These are phyloP conservation scores for Ylistrum balloti DNA, from an alignment of 1,140 invertebrate genomes.

Conservation along the genomic window DNA sequence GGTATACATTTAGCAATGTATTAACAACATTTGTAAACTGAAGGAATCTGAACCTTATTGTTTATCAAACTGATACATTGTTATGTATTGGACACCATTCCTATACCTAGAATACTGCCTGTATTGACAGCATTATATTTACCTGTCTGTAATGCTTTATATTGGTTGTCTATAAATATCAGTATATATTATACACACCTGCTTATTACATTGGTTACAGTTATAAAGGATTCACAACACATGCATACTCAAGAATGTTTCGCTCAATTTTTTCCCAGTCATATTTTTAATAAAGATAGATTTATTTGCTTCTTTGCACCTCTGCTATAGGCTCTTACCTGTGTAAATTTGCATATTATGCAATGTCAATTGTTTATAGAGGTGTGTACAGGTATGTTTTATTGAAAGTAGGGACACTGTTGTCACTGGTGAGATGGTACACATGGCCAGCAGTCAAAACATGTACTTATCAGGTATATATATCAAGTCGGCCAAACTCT, in stretches of 20 bases:
- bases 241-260: neutral
- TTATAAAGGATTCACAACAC: neutral
- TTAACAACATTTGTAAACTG: neutral
- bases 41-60: neutral
- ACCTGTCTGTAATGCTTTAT: neutral
- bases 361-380: conserved; percentile 28
- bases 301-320: conserved; percentile 18
- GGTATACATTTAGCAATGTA: no score
- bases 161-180: neutral
- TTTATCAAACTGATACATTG: neutral
- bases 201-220: neutral
- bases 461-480: conserved; percentile 25
- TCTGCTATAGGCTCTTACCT: neutral
- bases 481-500: neutral
- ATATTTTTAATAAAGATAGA: conserved; percentile 40
- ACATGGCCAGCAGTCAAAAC: conserved; percentile 33
- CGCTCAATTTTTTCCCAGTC: neutral
- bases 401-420: neutral
- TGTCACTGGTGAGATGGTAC: neutral
- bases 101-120: no score
- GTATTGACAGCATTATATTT: neutral
- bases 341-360: conserved; percentile 35
- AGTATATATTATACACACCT: neutral
- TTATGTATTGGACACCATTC: neutral
- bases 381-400: conserved; percentile 15